Evolutionary conservation across 2,797 vertebrate species (phyloP), one percentile per base, ranked within the genome.

Genomic region (Urophycis tenuis): DNA sequence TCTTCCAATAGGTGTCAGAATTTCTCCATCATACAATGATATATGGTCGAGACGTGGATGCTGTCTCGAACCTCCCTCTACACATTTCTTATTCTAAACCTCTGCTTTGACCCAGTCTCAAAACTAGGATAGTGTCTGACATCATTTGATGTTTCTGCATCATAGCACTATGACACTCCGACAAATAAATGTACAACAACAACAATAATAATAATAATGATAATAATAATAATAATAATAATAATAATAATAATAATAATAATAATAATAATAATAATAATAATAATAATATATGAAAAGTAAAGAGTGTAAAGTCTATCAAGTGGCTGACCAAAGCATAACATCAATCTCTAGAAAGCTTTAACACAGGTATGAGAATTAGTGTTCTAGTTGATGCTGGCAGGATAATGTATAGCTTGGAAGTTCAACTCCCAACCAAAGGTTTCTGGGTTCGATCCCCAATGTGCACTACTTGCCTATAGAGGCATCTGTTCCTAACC

Each of bases 1-100:
- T 74, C 73, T n/a, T 76, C 87, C 90, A 81, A 73, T 82, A 90
- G 91, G 85, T 88, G 90, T 87, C 89, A 89, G 76, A 17, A 78
- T 87, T 73, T 82, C 80, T 87, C 75, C 81, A 86, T 79, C 71
- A 41, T 71, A 9, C 11, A 79, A 75, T 81, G 22, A 10, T n/a
- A 4, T 10, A 2, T n/a, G n/a, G n/a, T n/a, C n/a, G n/a, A n/a
- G n/a, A 74, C 9, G 22, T 76, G 8, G 14, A 22, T 71, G 35
- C 8, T 35, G 25, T 17, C 14, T 41, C 31, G 22, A 9, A 30
- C 25, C 31, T 49, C 73, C 30, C 35, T 34, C 74, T 74, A 33
- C 33, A 49, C 15, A 31, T 67, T 14, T 14, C 67, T 17, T 9
- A 74, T 45, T 77, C 5, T 75, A 39, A 19, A 11, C 34, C 36